Base-by-base conservation (phyloP, 2,113 vertebrate species). In the Dipodomys merriami region DNA sequence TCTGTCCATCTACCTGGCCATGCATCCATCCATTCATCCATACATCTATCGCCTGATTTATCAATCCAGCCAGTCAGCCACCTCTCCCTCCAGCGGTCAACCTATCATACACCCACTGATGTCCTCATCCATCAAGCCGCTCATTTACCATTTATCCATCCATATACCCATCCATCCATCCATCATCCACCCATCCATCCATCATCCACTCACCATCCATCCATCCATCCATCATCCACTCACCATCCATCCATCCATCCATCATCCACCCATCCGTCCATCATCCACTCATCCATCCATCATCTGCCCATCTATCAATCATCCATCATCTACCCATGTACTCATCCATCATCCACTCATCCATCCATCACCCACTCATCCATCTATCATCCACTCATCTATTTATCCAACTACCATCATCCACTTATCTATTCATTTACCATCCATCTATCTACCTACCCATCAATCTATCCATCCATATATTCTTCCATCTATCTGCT, bases 21-120 rank as follows among this genome's bases (percentile, higher is more conserved):
- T 2, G 2, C 3, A 64, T 7, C 49, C 6, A 12, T 23, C 77
- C 1, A 22, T 15, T 7, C 13, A n/a, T 0, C 49, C 8, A 73
- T 13, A 5, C 10, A 69, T 1, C 25, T 11, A 64, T 2, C 53
- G 4, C 53, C 13, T 9, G 13, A 30, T 20, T 67, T 1, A 27
- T 10, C 10, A 9, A n/a, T 0, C 49, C 6, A 57, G 9, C 9
- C 7, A 64, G 1, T 20, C 11, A 64, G 1, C 49, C 83, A 76
- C 4, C n/a, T 9, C 18, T 57, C 78, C 7, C 27, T 1, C 6
- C 11, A 46, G 0, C 64, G 39, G 49, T 3, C 29, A 10, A 69
- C 30, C 30, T 11, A 11, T 19, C 83, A 64, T 57, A 57, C 15
- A 57, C 53, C 53, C 53, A 57, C 53, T 49, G 15, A 57, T 57